Base-by-base conservation (phyloP, 2,888 invertebrate genomes). In the Drymonia ruficornis region DNA sequence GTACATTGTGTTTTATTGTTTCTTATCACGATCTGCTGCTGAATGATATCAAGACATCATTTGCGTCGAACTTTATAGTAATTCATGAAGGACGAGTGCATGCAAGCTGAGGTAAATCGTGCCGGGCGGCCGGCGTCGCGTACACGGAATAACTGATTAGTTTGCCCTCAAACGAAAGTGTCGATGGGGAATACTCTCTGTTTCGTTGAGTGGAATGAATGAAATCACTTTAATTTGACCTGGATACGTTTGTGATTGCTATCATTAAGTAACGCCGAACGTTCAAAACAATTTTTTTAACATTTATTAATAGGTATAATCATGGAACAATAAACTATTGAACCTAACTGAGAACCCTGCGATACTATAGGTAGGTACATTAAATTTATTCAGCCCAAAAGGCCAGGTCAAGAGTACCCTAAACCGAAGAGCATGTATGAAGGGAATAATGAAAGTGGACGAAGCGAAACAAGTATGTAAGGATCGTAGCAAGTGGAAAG, bases 1-100 rank as follows among this genome's bases (percentile, higher is more conserved):
- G 78, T 87, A 88, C 91, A 91, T 91, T 73, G 76, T 87, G 76
- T 48, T 68, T 63, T 62, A 31, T 47, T 7, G 28, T 58, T 63
- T 60, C 59, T 72, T 67, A 53, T 63, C 75, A 76, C 56, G 59
- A 55, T 72, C 76, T 73, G 58, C 55, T 62, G 69, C 68, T 78
- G 74, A 84, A 76, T 85, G 83, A 83, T 84, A 68, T 55, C 49
- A 56, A 59, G 52, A 48, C 49, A 59, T 28, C 50, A 50, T 42
- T 23, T n/a, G 57, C 64, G 12, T 42, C 51, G 49, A 66, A 71
- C 59, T 82, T 78, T 83, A 84, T 85, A 84, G 72, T 73, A 64
- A 70, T 56, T 50, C 63, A 51, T 61, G 85, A 84, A 85, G 85
- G 85, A 72, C 82, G 63, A 72, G 51, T 62, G 52, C 51, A 53